phyloP scores from a whole-genome alignment of 2,797 vertebrate genomes.

The Siniperca obscura region DNA sequence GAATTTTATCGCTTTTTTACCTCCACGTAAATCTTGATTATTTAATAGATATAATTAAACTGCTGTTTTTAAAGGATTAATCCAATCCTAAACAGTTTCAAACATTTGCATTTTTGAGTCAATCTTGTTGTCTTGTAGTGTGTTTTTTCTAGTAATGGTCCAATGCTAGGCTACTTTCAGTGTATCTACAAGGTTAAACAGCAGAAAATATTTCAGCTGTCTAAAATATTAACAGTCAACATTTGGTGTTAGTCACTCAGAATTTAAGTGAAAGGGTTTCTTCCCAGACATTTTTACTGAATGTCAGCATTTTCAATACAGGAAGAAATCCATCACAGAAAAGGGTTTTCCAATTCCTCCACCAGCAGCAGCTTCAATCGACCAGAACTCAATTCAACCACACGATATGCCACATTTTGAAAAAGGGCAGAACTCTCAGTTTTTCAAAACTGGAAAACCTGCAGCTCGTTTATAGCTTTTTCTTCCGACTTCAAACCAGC shows the following conservation, averaged over 20 bases:
- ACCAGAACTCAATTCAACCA: constrained; percentile 10
- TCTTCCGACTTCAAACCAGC: background rate
- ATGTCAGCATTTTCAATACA: background rate
- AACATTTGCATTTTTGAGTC: background rate
- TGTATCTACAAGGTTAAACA: background rate
- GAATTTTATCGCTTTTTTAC: background rate
- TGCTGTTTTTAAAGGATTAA: background rate
- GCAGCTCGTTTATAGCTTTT: background rate
- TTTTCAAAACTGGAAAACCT: constrained; percentile 5
- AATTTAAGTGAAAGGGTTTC: background rate
- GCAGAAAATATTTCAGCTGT: background rate
- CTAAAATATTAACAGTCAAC: background rate
- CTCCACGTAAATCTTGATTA: background rate
- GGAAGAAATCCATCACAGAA: constrained; percentile 17
- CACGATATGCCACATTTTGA: constrained; percentile 4
- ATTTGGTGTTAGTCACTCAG: background rate
- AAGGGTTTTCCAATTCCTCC: constrained; percentile 19
- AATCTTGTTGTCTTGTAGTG: background rate
- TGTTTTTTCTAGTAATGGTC: background rate
- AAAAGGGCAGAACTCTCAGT: background rate
- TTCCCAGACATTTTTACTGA: background rate
- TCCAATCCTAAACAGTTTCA: background rate
- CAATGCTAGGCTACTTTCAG: background rate
- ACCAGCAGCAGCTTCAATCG: background rate
- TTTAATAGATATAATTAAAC: background rate